Evolutionary conservation across 92 coral and sea anemone genomes (phyloP).

Genomic region (Palythoa grandiflora): DNA sequence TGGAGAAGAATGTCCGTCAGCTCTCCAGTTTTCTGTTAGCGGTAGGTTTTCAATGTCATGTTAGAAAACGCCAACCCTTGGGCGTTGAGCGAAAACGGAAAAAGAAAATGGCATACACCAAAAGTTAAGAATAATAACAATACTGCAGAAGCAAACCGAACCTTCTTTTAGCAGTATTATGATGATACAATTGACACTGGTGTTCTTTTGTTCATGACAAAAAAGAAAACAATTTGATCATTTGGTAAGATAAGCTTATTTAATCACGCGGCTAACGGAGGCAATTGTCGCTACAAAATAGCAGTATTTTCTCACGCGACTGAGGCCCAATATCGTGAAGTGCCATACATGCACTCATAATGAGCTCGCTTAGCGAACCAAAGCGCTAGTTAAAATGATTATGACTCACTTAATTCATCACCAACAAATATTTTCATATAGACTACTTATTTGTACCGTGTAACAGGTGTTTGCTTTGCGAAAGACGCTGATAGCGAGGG

Average conservation of each 20-base stretch:
- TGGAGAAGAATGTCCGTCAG: not conserved
- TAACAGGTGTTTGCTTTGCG: no score
- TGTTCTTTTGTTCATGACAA: not conserved
- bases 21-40: not conserved
- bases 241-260: conserved; percentile 32
- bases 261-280: conserved; percentile 29
- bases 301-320: no score
- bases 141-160: conserved; percentile 1
- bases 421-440: no score
- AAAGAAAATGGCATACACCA: conserved; percentile 9
- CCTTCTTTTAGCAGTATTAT: conserved; percentile 15
- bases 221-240: conserved; percentile 35
- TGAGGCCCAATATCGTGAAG: no score
- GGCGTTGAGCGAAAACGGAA: not conserved
- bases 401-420: no score
- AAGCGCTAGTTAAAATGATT: no score
- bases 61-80: not conserved
- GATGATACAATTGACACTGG: conserved; percentile 20
- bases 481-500: no score
- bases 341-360: no score
- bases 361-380: no score
- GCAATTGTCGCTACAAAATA: not conserved
- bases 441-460: no score
- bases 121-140: not conserved
- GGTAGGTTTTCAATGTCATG: conserved; percentile 2